Base-by-base conservation (phyloP, 2,888 invertebrate species). In the Troilus luridus region DNA sequence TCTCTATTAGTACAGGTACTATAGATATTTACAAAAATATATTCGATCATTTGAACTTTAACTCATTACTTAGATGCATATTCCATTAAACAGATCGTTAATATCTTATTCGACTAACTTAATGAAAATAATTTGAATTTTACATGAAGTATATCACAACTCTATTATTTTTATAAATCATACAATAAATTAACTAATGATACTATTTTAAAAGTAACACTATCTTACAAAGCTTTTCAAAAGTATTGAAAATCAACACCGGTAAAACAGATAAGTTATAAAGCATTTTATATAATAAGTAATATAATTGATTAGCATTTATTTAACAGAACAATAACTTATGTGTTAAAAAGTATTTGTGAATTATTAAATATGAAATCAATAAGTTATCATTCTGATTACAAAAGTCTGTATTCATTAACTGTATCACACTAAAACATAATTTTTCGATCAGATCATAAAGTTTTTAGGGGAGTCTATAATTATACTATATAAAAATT, bases 1-100 rank as follows among this genome's bases (percentile, higher is more conserved):
- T 41, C 60, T 59, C 41, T 89, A 64, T 89, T 67, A 89, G 89
- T 89, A 89, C 89, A 89, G 89, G 89, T 89, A 89, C 89, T 64
- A 41, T 19, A 62, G n/a, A 41, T 64, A 64, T 89, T 64, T 89
- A 89, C 54, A 89, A 85, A 85, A 85, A 85, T 85, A 85, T n/a
- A 85, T 58, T n/a, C 12, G n/a, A 85, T 85, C 5, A 85, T 56
- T 85, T n/a, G 11, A 85, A 56, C 54, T 10, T 81, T 81, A 81
- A 72, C 72, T 27, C 27, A 24, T 41, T 19, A 19, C 81, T 81
- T n/a, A 56, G n/a, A 3, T 56, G n/a, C 56, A 85, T 56, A 56
- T 56, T 85, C 56, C 56, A 56, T 85, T 56, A 54, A 56, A 85
- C 85, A 85, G 85, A 85, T 85, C 85, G n/a, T n/a, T 56, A 0